Percentiles rank a stretch among this genome's conserved stretches.
Evolutionary conservation across 2,888 invertebrate species (phyloP).

Genomic region (Acronicta aceris): DNA sequence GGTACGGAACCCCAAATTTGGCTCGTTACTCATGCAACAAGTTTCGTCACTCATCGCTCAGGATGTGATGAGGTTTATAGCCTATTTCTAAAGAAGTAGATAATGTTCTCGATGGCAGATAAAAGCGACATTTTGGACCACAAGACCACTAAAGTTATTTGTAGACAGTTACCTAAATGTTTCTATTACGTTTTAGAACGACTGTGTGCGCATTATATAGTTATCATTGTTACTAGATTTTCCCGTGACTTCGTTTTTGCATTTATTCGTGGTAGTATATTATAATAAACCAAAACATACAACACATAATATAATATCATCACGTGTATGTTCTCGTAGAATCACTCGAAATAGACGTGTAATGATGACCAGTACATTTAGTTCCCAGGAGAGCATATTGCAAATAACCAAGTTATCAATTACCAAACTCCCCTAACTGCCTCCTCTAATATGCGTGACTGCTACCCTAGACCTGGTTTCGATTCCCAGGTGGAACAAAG

Average conservation of each 20-base stretch:
- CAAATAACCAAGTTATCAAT: too few species aligned
- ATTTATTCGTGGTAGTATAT: background rate
- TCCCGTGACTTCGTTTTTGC: background rate
- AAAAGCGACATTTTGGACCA: conserved; percentile 38
- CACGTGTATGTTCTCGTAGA: too few species aligned
- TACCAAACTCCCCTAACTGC: too few species aligned
- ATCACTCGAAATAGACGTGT: too few species aligned
- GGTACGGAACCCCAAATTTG: conserved; percentile 19
- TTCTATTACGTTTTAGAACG: conserved; percentile 2
- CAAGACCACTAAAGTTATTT: conserved; percentile 3
- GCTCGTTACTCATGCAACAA: conserved; percentile 31
- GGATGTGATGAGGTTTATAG: conserved; percentile 46
- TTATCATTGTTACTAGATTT: background rate
- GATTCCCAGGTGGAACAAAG: too few species aligned
- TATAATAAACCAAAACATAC: too few species aligned
- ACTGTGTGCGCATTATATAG: background rate
- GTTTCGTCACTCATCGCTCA: conserved; percentile 51
- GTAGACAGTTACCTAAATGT: conserved; percentile 12
- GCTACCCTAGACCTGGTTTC: too few species aligned
- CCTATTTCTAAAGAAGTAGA: conserved; percentile 50
- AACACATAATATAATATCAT: too few species aligned
- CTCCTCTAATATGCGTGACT: too few species aligned
- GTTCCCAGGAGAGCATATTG: too few species aligned
- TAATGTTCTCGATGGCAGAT: conserved; percentile 47
- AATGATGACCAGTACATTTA: too few species aligned